Base-by-base conservation (phyloP, 2,113 vertebrate species). In the Taxidea taxus region DNA sequence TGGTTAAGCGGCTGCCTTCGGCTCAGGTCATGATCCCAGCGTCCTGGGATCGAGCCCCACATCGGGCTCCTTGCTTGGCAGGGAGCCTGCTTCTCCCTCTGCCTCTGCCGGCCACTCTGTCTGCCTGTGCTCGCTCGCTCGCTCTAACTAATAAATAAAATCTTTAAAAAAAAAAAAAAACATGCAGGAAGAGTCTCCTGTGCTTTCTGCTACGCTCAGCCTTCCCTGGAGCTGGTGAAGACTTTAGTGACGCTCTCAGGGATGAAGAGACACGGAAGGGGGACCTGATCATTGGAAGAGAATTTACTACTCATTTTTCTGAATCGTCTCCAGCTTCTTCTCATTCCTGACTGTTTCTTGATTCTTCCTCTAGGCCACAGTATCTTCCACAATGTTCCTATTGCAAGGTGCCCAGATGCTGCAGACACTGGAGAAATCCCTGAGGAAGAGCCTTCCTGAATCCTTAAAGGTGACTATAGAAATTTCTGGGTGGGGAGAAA, bases 401-500 rank as follows among this genome's bases (percentile, higher is more conserved):
- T 0, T 98, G 14, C 92, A 94, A 82, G 89, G 97, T 4, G 74
- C 72, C 16, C 95, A 97, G 88, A 94, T 97, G 95, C 90, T 97
- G 27, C 97, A 97, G 94, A 86, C 6, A 3, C 88, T 98, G 89
- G 87, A 97, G 87, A 95, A 58, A 44, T 66, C 95, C 66, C 42
- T 98, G 91, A 87, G 78, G 39, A 97, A 91, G 47, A 78, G 62
- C 20, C 85, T 98, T 42, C 98, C 98, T 11, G 91, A 66, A 29
- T 96, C 97, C 47, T 25, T 98, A 92, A 98, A 98, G 97, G 97
- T 98, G 58, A 97, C 15, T 16, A 23, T n/a, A 49, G 44, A 34
- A 87, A 87, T n/a, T 75, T 21, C 18, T 37, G 13, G 7, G 13
- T 10, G 13, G 18, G 6, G 29, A 37, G 49, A n/a, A 9, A 82